These are phyloP conservation scores for Habropoda laboriosa DNA, from an alignment of 1,140 invertebrate species.

Conservation along the genomic window DNA sequence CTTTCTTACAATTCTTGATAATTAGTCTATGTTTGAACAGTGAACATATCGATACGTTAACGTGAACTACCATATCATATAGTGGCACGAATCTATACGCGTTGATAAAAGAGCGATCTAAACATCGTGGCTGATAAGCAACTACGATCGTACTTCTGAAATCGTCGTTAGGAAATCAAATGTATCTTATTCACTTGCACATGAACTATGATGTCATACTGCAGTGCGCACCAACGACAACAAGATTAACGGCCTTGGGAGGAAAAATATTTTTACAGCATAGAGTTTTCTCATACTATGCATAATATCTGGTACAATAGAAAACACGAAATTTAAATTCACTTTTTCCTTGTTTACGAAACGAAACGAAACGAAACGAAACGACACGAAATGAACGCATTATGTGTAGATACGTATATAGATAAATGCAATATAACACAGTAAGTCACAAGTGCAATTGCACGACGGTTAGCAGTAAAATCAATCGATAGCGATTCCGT, in stretches of 20 bases:
- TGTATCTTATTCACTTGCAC: conserved; percentile 31
- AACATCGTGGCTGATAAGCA: conserved; percentile 9
- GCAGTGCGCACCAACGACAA: conserved; percentile 47
- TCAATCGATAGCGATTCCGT: conserved; percentile 32
- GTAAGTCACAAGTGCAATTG: conserved; percentile 12
- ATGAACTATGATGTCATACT: conserved; percentile 50
- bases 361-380: too few species aligned
- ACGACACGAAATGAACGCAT: not conserved
- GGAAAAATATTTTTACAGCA: conserved; percentile 40
- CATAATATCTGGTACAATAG: not conserved
- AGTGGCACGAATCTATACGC: not conserved
- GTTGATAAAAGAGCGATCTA: conserved; percentile 29
- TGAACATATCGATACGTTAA: not conserved
- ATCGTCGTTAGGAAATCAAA: conserved; percentile 33
- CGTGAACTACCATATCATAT: not conserved
- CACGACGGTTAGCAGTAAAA: conserved; percentile 7
- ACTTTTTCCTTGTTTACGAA: not conserved
- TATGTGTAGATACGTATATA: not conserved
- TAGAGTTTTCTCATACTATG: not conserved
- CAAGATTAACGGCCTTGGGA: conserved; percentile 47
- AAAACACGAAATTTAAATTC: not conserved
- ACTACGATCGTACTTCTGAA: not conserved
- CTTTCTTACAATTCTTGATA: conserved; percentile 1
- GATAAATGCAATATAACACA: not conserved
- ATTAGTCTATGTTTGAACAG: not conserved